Evolutionary conservation across 2,888 invertebrate species (phyloP), one percentile per base, ranked within the genome.

Genomic region (Parnassius smintheus): DNA sequence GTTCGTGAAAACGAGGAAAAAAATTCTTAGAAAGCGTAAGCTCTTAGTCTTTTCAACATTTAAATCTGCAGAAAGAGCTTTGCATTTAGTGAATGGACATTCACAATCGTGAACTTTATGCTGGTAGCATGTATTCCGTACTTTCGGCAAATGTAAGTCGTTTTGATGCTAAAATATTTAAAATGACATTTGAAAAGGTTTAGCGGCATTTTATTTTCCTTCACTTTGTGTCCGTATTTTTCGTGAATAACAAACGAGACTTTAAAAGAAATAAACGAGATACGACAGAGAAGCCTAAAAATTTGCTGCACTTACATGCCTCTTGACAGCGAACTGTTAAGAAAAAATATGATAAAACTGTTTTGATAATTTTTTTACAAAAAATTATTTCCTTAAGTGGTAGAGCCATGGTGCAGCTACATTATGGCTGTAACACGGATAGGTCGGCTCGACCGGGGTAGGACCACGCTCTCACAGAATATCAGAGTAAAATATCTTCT

Each of bases 1-100:
- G 52, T 46, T 42, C 41, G 56, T 52, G 52, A 56, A 58, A 54
- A 35, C 46, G 25, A 4, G 48, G 48, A 58, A 50, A 51, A 59
- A 45, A 42, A 59, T 53, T 59, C 63, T 63, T 63, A 59, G 63
- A 41, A 56, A 63, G 18, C 52, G 56, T 59, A 59, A 56, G 50
- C 63, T 59, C 54, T 46, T 50, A 55, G 50, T 58, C 62, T 63
- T 63, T 63, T 62, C 59, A 63, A 59, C 46, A 8, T 49, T 56
- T 59, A 56, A 59, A 55, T 49, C 58, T 46, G 35, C 59, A 59
- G 35, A 13, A 44, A 55, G 81, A 83, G 81, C 85, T 85, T 35
- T 86, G 88, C 86, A 84, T 83, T 91, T 90, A 86, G 87, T 90
- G 91, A 91, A 91, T 90, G 83, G 85, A 80, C 86, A 90, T 90